A percentile compares a stretch with the other conserved stretches of the same genome.
Evolutionary conservation across 2,113 vertebrate genomes (phyloP).

Genomic region (Raja brachyura): DNA sequence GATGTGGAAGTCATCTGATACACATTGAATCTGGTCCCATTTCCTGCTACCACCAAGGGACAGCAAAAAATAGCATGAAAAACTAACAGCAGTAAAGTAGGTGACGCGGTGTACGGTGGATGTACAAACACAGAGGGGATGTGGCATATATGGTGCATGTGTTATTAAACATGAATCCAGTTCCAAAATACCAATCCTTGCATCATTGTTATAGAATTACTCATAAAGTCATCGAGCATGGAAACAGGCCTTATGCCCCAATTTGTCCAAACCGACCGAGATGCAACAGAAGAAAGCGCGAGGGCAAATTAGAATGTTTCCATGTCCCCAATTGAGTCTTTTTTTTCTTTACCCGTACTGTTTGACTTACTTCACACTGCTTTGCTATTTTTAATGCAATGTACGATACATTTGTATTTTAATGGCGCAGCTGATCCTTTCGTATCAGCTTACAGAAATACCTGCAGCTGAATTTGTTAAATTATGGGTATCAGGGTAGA

Average conservation of each 20-base stretch:
- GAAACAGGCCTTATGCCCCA: no score
- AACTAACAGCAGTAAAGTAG: background rate
- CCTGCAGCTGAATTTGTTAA: no score
- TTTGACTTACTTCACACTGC: background rate
- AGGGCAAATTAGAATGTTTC: background rate
- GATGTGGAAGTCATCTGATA: background rate
- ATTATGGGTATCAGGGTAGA: background rate
- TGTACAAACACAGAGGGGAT: background rate
- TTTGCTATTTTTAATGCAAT: background rate
- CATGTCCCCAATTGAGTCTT: background rate
- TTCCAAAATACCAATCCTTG: background rate
- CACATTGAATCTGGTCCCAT: background rate
- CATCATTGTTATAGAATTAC: no score
- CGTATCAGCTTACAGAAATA: background rate
- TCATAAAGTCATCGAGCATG: no score
- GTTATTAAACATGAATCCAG: background rate
- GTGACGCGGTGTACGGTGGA: background rate
- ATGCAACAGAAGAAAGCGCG: background rate
- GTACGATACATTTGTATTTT: background rate
- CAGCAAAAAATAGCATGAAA: background rate
- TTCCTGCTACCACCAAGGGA: background rate
- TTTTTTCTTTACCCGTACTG: background rate
- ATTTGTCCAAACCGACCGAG: no score
- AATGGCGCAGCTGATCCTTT: background rate
- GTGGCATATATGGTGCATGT: background rate